Evolutionary conservation across 2,888 invertebrate genomes (phyloP), one percentile per base, ranked within the genome.

Genomic region (Andrena haemorrhoa): DNA sequence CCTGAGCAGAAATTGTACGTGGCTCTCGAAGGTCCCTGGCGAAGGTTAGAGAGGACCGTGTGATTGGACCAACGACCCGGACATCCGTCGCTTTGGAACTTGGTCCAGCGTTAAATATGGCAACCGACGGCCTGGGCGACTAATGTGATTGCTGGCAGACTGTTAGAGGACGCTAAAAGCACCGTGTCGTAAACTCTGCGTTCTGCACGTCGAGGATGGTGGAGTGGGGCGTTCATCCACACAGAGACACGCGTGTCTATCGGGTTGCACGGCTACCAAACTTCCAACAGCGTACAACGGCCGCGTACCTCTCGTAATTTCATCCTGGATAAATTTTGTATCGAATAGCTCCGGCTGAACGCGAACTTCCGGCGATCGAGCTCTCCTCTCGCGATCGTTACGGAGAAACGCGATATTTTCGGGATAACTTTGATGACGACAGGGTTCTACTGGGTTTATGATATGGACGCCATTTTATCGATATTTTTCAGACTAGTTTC

Each of bases 61-160:
- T 64, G 87, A 84, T 86, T 84, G 87, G 82, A 84, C 84, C 84
- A 83, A 89, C 84, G 88, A 84, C 65, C 81, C 79, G 84, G 76
- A 87, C 88, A 84, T 88, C 87, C 84, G 84, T 89, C 89, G 88
- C 86, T 89, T 86, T 83, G 84, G 84, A 86, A 89, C 84, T 89
- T 86, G 87, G 84, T 83, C 86, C 87, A 82, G 79, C 86, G 87
- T 88, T 90, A 90, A 90, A 90, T 90, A 90, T 89, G 90, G 87
- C 83, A 83, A 85, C 82, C 87, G 82, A 86, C 82, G 86, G 84
- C 35, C 60, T 33, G 82, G 74, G 83, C 85, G 85, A 89, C 90
- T 91, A 91, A 91, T 91, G 91, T 90, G 89, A 91, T 91, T 91
- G 91, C 89, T 88, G 85, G 89, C 86, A 88, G 86, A 90, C 88